A percentile compares a stretch with the other conserved stretches of the same genome.
phyloP scores from a whole-genome alignment of 2,113 vertebrate species.

The Hemicordylus capensis region DNA sequence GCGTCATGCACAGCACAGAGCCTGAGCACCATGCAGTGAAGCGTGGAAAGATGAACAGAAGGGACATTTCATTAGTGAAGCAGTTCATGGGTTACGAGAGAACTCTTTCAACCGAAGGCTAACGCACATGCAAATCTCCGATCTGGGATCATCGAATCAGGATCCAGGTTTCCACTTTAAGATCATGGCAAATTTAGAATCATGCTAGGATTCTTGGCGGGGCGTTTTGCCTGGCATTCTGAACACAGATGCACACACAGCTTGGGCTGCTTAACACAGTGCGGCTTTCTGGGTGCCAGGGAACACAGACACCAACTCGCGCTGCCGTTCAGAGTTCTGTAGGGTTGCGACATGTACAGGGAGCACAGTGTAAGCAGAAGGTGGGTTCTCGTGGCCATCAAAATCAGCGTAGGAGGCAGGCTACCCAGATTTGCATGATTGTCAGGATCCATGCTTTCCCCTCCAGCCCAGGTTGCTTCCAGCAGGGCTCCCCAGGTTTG shows the following conservation, averaged over 20 bases:
- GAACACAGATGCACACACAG: not conserved
- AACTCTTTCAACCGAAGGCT: constrained; percentile 62
- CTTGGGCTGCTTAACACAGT: not conserved
- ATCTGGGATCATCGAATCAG: constrained; percentile 50
- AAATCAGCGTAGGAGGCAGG: too few relatives aligned
- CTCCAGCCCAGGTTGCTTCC: too few relatives aligned
- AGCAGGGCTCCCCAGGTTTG: too few relatives aligned
- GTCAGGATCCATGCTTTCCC: too few relatives aligned
- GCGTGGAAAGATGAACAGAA: constrained; percentile 83
- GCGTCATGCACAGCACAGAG: constrained; percentile 85
- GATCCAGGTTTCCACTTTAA: constrained; percentile 58
- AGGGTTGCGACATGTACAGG: not conserved
- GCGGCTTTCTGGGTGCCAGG: too few relatives aligned
- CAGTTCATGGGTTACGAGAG: constrained; percentile 69
- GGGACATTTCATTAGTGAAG: constrained; percentile 82
- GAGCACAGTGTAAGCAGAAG: not conserved
- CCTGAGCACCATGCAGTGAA: constrained; percentile 85
- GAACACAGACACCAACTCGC: not conserved
- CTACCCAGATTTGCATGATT: too few relatives aligned
- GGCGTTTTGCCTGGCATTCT: constrained; percentile 12
- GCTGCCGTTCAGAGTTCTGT: not conserved
- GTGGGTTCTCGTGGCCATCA: too few relatives aligned
- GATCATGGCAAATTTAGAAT: constrained; percentile 64
- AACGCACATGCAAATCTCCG: constrained; percentile 70
- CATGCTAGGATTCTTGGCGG: constrained; percentile 71